Conservation (phyloP, 1,140 invertebrate species). For the Ips typographus region DNA sequence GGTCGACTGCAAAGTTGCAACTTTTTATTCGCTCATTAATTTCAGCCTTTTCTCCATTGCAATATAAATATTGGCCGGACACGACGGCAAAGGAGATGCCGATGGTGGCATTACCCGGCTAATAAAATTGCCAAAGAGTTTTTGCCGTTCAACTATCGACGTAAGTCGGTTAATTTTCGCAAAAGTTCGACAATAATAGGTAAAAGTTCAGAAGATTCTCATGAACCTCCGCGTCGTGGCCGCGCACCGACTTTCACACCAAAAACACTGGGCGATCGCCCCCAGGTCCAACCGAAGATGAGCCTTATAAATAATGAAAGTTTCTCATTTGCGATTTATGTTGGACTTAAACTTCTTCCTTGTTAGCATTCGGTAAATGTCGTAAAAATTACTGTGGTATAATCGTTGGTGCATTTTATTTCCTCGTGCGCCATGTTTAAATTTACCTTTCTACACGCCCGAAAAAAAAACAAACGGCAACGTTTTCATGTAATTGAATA, state of each 20-base stretch:
- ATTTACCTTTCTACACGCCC: too few relatives aligned
- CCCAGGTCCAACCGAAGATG: conserved; percentile 15
- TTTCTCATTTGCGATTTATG: conserved; percentile 29
- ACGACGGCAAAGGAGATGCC: conserved; percentile 22
- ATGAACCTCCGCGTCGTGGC: conserved; percentile 21
- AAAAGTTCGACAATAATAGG: conserved; percentile 22
- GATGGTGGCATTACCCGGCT: not conserved
- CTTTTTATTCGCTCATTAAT: conserved; percentile 32
- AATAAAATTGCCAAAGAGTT: too few relatives aligned
- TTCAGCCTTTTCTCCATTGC: conserved; percentile 27
- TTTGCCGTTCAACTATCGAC: too few relatives aligned
- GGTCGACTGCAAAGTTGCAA: conserved; percentile 29
- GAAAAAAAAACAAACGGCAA: too few relatives aligned
- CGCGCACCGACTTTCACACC: conserved; percentile 28
- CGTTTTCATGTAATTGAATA: too few relatives aligned
- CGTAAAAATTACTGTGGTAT: conserved; percentile 2
- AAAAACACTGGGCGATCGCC: conserved; percentile 33
- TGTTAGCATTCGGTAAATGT: conserved; percentile 15
- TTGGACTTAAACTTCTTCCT: conserved; percentile 21
- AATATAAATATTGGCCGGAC: conserved; percentile 25
- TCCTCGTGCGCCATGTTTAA: too few relatives aligned
- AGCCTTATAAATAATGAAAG: conserved; percentile 31
- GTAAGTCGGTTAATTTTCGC: conserved; percentile 28
- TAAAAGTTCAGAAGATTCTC: conserved; percentile 33
- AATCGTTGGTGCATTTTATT: too few relatives aligned